These are phyloP conservation scores for Otus sunia DNA, from an alignment of 2,113 vertebrate genomes.

Conservation along the genomic window DNA sequence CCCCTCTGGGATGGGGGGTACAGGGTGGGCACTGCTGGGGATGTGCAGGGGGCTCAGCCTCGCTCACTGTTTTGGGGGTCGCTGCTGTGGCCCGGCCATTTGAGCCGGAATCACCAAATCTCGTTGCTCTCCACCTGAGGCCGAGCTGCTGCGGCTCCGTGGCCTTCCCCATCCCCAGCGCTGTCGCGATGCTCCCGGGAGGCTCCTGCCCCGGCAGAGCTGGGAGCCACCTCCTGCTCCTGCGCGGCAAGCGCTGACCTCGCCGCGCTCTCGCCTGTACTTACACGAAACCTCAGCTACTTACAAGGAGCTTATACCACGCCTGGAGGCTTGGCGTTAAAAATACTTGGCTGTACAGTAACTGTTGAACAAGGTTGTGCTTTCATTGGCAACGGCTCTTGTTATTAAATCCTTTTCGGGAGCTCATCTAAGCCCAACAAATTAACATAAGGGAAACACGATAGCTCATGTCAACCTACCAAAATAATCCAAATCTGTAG, in stretches of 20 bases:
- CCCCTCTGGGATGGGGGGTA: neutral
- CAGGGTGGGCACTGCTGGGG: neutral
- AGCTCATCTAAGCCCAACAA: constrained; percentile 30
- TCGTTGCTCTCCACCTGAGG: fast-evolving
- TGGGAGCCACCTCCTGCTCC: neutral
- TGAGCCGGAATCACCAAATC: neutral
- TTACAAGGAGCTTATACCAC: neutral
- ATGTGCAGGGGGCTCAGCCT: neutral
- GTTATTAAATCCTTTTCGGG: constrained; percentile 20
- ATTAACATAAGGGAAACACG: constrained; percentile 7
- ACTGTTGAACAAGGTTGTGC: neutral
- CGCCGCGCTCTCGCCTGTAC: neutral
- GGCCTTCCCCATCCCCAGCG: neutral
- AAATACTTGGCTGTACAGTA: neutral
- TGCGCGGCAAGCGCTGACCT: neutral
- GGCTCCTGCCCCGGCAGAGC: neutral
- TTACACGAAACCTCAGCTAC: neutral
- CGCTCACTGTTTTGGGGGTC: neutral
- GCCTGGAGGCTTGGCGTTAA: neutral
- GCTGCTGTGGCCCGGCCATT: fast-evolving
- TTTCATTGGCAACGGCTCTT: neutral
- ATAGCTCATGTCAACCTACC: neutral
- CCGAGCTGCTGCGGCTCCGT: neutral
- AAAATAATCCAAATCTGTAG: neutral
- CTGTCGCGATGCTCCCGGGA: fast-evolving